Conservation (phyloP, 2,888 invertebrate species). For the Sabatieria punctata region DNA sequence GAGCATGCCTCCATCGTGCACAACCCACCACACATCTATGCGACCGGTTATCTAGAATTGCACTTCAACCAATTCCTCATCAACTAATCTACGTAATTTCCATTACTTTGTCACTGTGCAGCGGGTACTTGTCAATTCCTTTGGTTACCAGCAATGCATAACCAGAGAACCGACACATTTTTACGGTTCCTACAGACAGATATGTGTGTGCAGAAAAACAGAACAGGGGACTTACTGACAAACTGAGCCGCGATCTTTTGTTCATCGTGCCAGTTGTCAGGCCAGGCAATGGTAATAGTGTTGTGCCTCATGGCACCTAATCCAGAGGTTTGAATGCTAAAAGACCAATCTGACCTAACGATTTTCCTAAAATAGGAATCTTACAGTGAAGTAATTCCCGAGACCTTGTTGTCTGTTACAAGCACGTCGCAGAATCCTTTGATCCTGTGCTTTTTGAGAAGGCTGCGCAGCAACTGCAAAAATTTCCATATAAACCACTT, state of each 20-base stretch:
- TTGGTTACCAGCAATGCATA: conserved; percentile 69
- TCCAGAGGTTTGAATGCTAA: conserved; percentile 80
- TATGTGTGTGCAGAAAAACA: too few species aligned
- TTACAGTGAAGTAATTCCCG: conserved; percentile 78
- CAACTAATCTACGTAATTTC: background rate
- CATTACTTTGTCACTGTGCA: conserved; percentile 53
- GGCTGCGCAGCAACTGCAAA: conserved; percentile 56
- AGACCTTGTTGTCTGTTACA: conserved; percentile 61
- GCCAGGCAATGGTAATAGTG: conserved; percentile 95
- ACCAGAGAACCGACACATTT: too few species aligned
- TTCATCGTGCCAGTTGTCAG: conserved; percentile 62
- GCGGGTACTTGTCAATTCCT: conserved; percentile 91
- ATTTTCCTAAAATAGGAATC: too few species aligned
- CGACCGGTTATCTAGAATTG: conserved; percentile 52
- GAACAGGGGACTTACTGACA: conserved; percentile 7
- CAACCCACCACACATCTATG: conserved; percentile 98
- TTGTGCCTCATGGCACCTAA: conserved; percentile 95
- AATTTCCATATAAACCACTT: too few species aligned
- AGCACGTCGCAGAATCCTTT: conserved; percentile 94
- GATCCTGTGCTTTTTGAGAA: conserved; percentile 82
- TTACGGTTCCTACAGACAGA: too few species aligned
- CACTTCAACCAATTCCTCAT: background rate
- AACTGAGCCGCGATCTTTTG: conserved; percentile 10
- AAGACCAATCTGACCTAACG: too few species aligned
- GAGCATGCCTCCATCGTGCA: conserved; percentile 81